Evolutionary conservation across 2,113 vertebrate genomes (phyloP).

Genomic region (Salvelinus namaycush): DNA sequence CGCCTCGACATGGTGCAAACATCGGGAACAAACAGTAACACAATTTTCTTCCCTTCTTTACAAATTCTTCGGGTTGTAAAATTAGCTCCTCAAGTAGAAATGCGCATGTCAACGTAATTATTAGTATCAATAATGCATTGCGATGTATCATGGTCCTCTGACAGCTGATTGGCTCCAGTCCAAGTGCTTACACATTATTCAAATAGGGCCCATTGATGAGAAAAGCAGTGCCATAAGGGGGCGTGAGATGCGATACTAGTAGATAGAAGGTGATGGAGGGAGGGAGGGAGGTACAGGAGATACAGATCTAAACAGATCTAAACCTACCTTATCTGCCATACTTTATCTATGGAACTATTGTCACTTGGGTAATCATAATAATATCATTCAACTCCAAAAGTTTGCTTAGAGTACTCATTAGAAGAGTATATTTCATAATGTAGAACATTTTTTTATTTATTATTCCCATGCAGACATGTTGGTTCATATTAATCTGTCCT

Average conservation of each 20-base stretch:
- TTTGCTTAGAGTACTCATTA: neutral
- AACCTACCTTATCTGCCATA: slow-evolving; percentile 28
- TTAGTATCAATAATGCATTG: slow-evolving; percentile 99
- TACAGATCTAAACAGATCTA: neutral
- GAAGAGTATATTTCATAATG: neutral
- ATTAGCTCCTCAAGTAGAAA: slow-evolving; percentile 89
- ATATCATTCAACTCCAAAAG: neutral
- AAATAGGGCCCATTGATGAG: slow-evolving; percentile 95
- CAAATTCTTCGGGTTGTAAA: slow-evolving; percentile 89
- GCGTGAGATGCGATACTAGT: slow-evolving; percentile 68
- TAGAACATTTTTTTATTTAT: neutral
- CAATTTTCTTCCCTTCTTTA: slow-evolving; percentile 80
- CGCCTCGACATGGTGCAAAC: slow-evolving; percentile 98
- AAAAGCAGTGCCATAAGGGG: slow-evolving; percentile 72
- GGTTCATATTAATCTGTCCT: no score
- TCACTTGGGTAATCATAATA: neutral
- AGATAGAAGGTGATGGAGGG: slow-evolving; percentile 45
- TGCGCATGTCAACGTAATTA: slow-evolving; percentile 99
- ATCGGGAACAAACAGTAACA: slow-evolving; percentile 88
- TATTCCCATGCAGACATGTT: no score
- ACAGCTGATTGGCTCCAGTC: slow-evolving; percentile 99
- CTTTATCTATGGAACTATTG: slow-evolving; percentile 23
- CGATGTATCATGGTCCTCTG: slow-evolving; percentile 98
- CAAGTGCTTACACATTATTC: slow-evolving; percentile 98
- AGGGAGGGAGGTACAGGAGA: slow-evolving; percentile 42